Evolutionary conservation across 2,113 vertebrate species (phyloP).

Genomic region (Chloebia gouldiae): DNA sequence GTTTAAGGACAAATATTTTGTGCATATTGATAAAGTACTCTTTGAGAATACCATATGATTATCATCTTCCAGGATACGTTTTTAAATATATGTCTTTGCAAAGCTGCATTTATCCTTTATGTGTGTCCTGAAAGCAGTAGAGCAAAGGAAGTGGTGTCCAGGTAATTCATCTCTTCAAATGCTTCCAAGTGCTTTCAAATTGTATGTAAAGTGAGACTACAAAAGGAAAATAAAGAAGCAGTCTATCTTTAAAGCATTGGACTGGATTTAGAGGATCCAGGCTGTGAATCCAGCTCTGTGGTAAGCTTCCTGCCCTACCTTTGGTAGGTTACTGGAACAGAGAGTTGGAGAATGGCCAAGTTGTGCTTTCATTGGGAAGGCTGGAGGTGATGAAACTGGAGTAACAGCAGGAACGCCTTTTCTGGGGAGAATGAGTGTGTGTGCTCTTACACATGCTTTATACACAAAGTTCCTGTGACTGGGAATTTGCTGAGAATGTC

Average conservation of each 20-base stretch:
- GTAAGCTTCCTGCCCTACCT: not conserved
- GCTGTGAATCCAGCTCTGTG: not conserved
- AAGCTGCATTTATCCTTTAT: not conserved
- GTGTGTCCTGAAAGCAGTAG: not conserved
- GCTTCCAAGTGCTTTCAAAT: not conserved
- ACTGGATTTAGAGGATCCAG: not conserved
- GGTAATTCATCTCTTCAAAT: not conserved
- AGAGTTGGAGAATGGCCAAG: not conserved
- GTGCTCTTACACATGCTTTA: not conserved
- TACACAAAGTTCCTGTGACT: not conserved
- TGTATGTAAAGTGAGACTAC: not conserved
- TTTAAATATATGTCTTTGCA: not conserved
- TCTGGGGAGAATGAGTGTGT: not conserved
- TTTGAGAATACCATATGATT: not conserved
- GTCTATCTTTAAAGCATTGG: not conserved
- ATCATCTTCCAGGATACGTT: not conserved
- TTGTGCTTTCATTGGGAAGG: not conserved
- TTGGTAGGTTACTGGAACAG: not conserved
- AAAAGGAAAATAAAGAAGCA: not conserved
- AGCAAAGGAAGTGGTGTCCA: not conserved
- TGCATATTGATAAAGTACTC: not conserved
- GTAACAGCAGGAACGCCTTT: fast-evolving
- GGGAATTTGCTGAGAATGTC: not conserved
- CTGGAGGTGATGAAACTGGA: not conserved
- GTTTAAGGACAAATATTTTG: not conserved